Evolutionary conservation across 2,797 vertebrate genomes (phyloP).

Genomic region (Alauda arvensis): DNA sequence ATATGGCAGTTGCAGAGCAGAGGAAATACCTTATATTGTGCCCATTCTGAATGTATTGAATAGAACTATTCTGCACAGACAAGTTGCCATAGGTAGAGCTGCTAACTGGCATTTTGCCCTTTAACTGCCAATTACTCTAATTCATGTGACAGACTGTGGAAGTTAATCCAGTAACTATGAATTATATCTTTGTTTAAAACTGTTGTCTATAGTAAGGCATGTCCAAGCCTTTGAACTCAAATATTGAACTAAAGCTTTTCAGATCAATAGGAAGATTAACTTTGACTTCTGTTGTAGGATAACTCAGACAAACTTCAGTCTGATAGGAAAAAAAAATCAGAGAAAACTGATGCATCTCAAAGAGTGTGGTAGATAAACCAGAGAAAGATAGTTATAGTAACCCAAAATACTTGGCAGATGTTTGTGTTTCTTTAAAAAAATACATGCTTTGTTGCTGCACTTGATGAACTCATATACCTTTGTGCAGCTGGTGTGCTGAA

Average conservation of each 20-base stretch:
- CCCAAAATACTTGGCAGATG: neutral
- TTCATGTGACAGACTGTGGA: neutral
- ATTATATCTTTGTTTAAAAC: neutral
- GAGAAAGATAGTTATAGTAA: neutral
- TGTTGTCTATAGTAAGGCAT: neutral
- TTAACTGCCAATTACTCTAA: neutral
- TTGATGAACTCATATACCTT: constrained; percentile 47
- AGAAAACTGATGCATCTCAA: neutral
- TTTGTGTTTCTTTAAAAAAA: neutral
- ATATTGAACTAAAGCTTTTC: neutral
- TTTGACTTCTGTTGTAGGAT: neutral
- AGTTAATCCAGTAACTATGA: neutral
- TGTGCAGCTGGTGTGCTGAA: neutral
- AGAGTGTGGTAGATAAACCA: neutral
- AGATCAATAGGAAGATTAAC: neutral
- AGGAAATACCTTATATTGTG: neutral
- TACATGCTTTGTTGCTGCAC: neutral
- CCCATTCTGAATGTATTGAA: neutral
- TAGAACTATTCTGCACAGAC: neutral
- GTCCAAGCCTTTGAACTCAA: neutral
- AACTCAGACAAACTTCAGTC: neutral
- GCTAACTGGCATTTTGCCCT: neutral
- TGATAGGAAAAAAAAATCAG: neutral
- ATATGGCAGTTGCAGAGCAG: neutral
- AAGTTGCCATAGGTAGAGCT: neutral